Evolutionary conservation across 2,113 vertebrate species (phyloP), one percentile per base, ranked within the genome.

Genomic region (Carollia perspicillata): DNA sequence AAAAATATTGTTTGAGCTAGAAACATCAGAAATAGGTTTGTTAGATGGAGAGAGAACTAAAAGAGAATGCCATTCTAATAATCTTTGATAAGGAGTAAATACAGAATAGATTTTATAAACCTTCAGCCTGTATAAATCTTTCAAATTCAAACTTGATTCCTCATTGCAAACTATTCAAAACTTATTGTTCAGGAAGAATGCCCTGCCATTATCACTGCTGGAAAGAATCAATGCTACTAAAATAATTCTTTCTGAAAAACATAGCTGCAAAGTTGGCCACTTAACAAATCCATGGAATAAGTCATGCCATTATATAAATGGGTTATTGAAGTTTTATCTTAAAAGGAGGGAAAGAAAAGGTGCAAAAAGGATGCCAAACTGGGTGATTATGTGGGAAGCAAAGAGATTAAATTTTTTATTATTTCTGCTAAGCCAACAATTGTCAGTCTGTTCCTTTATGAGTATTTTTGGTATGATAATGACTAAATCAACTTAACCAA

Each of bases 221-320:
- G 69, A 92, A 95, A 97, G 44, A 77, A 93, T 89, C 84, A 87
- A 49, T 84, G 71, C n/a, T 95, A 90, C 89, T 97, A 95, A 97
- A 96, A 87, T 95, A 95, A 72, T 92, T 92, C 51, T 89, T 89
- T 58, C 69, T 77, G 68, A 87, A 87, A 91, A 86, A 58, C 14
- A 14, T 80, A 89, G 84, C 92, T 90, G 17, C 81, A 93, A 87
- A 68, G 11, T 47, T 97, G 86, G 60, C 77, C 71, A 88, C 44
- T 94, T 65, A 63, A 86, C 37, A 78, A 87, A n/a, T 60, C 66
- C 30, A 35, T 28, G 11, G 74, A 90, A 65, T 84, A 86, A 95
- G 35, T 78, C 42, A 96, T 47, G 6, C n/a, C 44, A 85, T 93
- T 96, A 89, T 68, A 85, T 69, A 95, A 89, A 95, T 58, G 86